Conservation (phyloP, 2,113 vertebrate genomes). For the Anarrhichthys ocellatus region DNA sequence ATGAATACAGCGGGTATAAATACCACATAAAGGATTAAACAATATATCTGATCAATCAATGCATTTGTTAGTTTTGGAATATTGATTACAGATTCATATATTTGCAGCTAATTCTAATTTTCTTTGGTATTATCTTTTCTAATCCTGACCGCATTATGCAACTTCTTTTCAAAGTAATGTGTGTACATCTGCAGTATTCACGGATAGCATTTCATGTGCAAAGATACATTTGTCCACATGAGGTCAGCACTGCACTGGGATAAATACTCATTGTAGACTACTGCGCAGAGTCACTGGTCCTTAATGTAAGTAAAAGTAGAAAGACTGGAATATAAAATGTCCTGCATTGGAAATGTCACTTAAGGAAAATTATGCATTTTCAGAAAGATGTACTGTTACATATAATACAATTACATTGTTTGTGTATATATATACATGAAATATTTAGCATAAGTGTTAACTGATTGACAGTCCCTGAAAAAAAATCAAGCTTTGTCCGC, state of each 20-base stretch:
- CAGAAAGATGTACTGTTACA: background rate
- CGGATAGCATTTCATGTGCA: constrained; percentile 25
- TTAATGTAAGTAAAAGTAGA: background rate
- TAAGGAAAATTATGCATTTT: background rate
- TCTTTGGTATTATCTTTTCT: background rate
- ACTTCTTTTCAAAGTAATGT: constrained; percentile 42
- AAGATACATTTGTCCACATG: constrained; percentile 69
- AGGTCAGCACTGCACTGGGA: constrained; percentile 68
- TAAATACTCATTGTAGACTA: background rate
- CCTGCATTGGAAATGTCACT: background rate
- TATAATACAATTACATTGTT: too few species aligned
- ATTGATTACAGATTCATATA: background rate
- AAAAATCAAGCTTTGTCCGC: too few species aligned
- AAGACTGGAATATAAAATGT: background rate
- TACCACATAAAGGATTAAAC: background rate
- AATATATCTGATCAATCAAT: background rate
- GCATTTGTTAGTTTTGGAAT: background rate
- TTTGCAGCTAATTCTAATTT: background rate
- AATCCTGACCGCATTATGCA: too few species aligned
- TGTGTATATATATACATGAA: too few species aligned
- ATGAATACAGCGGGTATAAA: constrained; percentile 1
- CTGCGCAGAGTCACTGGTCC: background rate
- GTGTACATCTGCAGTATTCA: constrained; percentile 25
- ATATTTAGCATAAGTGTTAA: too few species aligned
- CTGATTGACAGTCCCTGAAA: too few species aligned